Evolutionary conservation across 2,113 vertebrate species (phyloP).

Genomic region (Catharus minimus): DNA sequence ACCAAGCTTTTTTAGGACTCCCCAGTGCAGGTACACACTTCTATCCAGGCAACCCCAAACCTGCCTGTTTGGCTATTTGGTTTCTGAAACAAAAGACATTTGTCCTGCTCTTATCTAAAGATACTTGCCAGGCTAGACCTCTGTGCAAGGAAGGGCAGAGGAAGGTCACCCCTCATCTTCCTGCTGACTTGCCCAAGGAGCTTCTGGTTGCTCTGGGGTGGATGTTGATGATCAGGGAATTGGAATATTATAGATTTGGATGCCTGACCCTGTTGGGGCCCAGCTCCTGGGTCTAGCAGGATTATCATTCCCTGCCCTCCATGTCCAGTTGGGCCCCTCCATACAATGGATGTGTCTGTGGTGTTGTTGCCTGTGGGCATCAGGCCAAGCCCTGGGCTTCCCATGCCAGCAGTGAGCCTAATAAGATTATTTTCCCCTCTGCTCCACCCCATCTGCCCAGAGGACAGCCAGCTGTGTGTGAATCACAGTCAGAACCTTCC

Average conservation of each 20-base stretch:
- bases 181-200: not conserved
- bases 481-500: not conserved
- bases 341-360: not conserved
- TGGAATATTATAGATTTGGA: not conserved
- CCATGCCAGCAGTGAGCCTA: not conserved
- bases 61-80: not conserved
- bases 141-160: not conserved
- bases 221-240: not conserved
- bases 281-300: not conserved
- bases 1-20: not conserved
- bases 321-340: not conserved
- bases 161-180: not conserved
- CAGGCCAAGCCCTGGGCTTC: not conserved
- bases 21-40: not conserved
- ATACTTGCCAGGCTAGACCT: not conserved
- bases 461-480: not conserved
- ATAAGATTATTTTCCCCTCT: not conserved
- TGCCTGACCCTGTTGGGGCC: accelerated
- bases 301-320: not conserved
- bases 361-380: not conserved
- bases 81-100: not conserved
- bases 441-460: not conserved
- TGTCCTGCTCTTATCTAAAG: not conserved
- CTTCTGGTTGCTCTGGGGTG: not conserved
- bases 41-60: not conserved